Evolutionary conservation across 2,113 vertebrate species (phyloP).

Genomic region (Enhydra lutris): DNA sequence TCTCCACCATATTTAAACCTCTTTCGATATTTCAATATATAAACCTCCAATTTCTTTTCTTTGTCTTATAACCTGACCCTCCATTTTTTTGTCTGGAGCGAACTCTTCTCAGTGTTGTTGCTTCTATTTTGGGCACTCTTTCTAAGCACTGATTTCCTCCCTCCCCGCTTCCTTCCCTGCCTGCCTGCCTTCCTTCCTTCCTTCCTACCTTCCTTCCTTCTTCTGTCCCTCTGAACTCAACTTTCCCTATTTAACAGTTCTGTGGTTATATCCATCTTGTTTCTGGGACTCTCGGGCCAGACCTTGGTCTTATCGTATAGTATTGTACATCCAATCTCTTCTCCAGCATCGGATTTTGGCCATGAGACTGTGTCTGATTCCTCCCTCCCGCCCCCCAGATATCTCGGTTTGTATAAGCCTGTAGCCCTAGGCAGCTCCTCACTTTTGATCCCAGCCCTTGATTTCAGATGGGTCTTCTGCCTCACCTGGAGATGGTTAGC

Average conservation of each 20-base stretch:
- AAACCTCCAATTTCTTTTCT: neutral
- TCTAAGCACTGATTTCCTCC: neutral
- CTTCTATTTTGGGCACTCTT: neutral
- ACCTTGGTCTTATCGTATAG: neutral
- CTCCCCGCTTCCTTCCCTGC: neutral
- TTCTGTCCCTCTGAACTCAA: neutral
- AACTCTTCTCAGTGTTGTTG: neutral
- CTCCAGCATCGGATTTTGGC: neutral
- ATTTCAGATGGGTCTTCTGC: neutral
- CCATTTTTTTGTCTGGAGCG: neutral
- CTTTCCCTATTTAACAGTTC: neutral
- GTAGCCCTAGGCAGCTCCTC: neutral
- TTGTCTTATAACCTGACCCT: neutral
- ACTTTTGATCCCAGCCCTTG: neutral
- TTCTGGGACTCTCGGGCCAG: neutral
- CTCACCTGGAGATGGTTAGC: neutral
- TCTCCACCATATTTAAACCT: neutral
- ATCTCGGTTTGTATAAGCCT: neutral
- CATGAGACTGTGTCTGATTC: neutral
- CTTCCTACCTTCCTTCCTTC: neutral
- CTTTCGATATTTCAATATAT: neutral
- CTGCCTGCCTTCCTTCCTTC: fast-evolving
- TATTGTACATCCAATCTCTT: neutral
- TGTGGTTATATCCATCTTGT: neutral
- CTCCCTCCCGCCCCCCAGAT: neutral